Base-by-base conservation (phyloP, 2,888 invertebrate species). In the Tineola bisselliella region DNA sequence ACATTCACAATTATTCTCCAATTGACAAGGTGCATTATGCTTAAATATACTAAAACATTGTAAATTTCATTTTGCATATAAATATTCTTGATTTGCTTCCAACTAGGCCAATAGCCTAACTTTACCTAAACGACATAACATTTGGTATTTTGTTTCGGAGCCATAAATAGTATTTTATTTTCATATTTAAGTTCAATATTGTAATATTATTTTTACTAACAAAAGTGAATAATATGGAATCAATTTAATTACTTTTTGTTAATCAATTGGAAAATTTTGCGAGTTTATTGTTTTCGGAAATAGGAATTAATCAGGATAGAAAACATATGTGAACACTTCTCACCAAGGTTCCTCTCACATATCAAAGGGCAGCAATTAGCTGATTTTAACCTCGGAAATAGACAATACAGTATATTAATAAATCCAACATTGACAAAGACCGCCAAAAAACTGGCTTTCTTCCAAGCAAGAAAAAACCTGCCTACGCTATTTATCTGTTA, bases 351-450 rank as follows among this genome's bases (percentile, higher is more conserved):
- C 48, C 60, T 13, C 25, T 48, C 48, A 30, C 33, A 54, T 59
- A 59, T 44, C 62, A 62, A 62, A 62, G 61, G 61, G 61, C 56
- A 17, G 52, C 17, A 59, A 38, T 59, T 59, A 59, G 48, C 13
- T 25, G 48, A 60, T 33, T 58, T 13, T 15, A 33, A 38, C 60
- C 60, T 44, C 44, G 60, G 30, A 13, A 43, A 60, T 33, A 62
- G 69, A 77, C 80, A 79, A 79, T 76, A 70, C 70, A 69, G 71
- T 75, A 72, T 84, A 87, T 84, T 84, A 87, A 87, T 87, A 87
- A 83, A 84, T 83, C 73, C 77, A 86, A 78, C 87, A 87, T 87
- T 87, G 87, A 87, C 87, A 87, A 78, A 87, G 87, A 87, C 86
- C 87, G 84, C 82, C 84, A 87, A 84, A 84, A 76, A 79, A 68